Evolutionary conservation across 2,888 invertebrate species (phyloP).

Genomic region (Stratiomys singularior): DNA sequence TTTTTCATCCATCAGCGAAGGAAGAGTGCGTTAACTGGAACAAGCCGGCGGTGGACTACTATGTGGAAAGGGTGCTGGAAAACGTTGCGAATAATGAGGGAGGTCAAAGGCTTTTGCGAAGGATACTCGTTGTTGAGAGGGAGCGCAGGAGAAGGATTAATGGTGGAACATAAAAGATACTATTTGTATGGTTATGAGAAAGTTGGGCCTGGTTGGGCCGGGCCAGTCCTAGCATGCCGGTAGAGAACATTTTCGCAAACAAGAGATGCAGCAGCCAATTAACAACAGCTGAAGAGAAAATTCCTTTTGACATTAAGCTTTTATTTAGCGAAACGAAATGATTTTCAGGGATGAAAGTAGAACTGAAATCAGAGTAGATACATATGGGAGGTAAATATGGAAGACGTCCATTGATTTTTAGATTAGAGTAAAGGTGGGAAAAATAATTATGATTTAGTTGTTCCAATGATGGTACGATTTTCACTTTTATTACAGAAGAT

Average conservation of each 20-base stretch:
- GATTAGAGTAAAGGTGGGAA: not conserved
- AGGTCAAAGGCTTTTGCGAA: not conserved
- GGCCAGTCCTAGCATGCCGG: not conserved
- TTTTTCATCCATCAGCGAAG: constrained; percentile 39
- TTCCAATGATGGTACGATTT: no score
- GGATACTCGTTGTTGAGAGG: not conserved
- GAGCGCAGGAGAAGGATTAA: not conserved
- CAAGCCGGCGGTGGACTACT: constrained; percentile 9
- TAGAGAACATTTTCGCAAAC: constrained; percentile 48
- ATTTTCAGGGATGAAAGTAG: constrained; percentile 46
- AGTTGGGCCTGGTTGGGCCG: constrained; percentile 7
- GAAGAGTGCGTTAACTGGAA: constrained; percentile 51
- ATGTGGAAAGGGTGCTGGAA: not conserved
- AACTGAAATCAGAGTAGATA: constrained; percentile 15
- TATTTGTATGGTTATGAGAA: constrained; percentile 4
- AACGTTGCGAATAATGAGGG: constrained; percentile 3
- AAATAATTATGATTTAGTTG: not conserved
- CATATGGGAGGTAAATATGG: not conserved
- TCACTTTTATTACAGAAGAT: no score
- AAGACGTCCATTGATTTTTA: not conserved
- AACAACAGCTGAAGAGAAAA: constrained; percentile 47
- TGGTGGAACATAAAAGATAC: constrained; percentile 28
- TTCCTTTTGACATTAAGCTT: constrained; percentile 50
- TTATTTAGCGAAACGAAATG: constrained; percentile 51
- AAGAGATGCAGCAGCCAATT: constrained; percentile 51